Evolutionary conservation across 2,113 vertebrate species (phyloP).

Genomic region (Macquaria australasica): DNA sequence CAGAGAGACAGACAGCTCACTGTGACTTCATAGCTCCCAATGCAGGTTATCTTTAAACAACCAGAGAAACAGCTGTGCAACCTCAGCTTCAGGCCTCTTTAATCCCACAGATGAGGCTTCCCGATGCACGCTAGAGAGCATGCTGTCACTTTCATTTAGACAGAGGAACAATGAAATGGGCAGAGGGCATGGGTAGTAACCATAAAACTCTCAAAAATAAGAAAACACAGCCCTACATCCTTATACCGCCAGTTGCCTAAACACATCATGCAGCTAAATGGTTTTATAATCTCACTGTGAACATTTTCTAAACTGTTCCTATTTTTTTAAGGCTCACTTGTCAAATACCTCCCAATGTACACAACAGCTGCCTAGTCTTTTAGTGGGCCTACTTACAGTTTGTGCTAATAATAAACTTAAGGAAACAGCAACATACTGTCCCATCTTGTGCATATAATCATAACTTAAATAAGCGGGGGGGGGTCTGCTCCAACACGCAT

Average conservation of each 20-base stretch:
- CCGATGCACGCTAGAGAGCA: conserved; percentile 50
- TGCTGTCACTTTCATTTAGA: conserved; percentile 64
- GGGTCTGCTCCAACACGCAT: not conserved
- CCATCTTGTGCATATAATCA: not conserved
- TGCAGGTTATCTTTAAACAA: conserved; percentile 77
- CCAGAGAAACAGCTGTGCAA: conserved; percentile 72
- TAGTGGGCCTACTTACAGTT: not conserved
- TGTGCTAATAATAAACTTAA: not conserved
- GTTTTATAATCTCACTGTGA: not conserved
- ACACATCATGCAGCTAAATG: not conserved
- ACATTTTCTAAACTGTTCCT: not conserved
- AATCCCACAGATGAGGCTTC: conserved; percentile 67
- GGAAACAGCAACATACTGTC: not conserved
- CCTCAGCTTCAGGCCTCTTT: conserved; percentile 61
- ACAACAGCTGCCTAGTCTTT: not conserved
- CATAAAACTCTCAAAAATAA: conserved; percentile 24
- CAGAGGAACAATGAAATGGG: conserved; percentile 58
- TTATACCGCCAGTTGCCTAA: conserved; percentile 8
- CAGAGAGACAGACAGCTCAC: conserved; percentile 42
- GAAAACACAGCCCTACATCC: not conserved
- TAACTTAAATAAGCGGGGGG: not conserved
- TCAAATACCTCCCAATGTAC: not conserved
- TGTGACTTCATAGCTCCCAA: conserved; percentile 40
- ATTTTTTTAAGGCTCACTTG: not conserved
- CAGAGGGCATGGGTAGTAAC: conserved; percentile 28